These are phyloP conservation scores for Andrena chrysosceles DNA, from an alignment of 2,888 invertebrate genomes.

Conservation along the genomic window DNA sequence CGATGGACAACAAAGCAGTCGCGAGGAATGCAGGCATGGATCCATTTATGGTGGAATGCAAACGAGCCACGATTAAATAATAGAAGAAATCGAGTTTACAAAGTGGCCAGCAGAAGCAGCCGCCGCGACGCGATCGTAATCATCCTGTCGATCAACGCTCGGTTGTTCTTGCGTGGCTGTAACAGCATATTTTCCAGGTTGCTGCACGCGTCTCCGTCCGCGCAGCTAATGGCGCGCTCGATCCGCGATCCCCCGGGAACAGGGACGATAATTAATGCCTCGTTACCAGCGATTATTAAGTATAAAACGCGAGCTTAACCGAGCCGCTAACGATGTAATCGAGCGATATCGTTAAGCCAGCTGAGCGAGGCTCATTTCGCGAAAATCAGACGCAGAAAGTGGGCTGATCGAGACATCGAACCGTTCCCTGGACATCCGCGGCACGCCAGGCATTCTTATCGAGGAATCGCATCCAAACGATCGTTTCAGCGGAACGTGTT, in stretches of 20 bases:
- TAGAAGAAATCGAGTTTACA: slow-evolving; percentile 53
- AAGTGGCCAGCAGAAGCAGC: slow-evolving; percentile 29
- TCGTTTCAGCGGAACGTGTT: slow-evolving; percentile 11
- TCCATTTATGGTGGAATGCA: slow-evolving; percentile 57
- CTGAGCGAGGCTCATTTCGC: background rate
- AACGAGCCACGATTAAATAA: slow-evolving; percentile 63
- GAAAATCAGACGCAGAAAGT: slow-evolving; percentile 38
- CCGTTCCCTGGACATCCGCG: slow-evolving; percentile 22
- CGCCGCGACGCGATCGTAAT: slow-evolving; percentile 48
- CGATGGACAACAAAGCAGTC: slow-evolving; percentile 3
- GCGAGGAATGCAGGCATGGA: slow-evolving; percentile 16
- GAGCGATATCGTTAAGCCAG: slow-evolving; percentile 31
- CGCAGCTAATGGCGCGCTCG: slow-evolving; percentile 5
- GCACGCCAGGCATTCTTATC: slow-evolving; percentile 44
- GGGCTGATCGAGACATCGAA: slow-evolving; percentile 15
- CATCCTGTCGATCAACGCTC: slow-evolving; percentile 56
- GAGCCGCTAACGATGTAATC: slow-evolving; percentile 27
- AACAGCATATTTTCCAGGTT: slow-evolving; percentile 38
- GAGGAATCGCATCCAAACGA: slow-evolving; percentile 20
- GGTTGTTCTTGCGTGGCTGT: slow-evolving; percentile 4
- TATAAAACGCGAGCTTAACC: slow-evolving; percentile 23
- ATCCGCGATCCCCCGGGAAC: slow-evolving; percentile 5
- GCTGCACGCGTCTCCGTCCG: slow-evolving; percentile 23
- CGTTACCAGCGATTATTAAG: slow-evolving; percentile 30
- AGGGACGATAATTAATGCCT: slow-evolving; percentile 48